Conservation (phyloP, 2,797 vertebrate species). For the Pachyuromys duprasi region DNA sequence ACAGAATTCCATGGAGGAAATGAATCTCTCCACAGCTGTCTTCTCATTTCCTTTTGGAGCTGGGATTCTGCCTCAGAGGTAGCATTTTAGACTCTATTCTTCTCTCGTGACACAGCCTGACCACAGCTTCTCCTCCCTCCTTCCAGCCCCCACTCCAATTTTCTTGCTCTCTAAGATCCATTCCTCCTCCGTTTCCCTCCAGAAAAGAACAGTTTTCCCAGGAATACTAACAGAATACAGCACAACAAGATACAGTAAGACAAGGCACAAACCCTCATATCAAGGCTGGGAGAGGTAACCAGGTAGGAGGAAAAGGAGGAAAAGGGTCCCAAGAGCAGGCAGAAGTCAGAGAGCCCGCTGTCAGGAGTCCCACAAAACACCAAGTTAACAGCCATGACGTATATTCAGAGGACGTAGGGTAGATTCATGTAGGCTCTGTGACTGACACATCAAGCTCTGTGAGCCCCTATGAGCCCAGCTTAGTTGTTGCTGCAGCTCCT, state of each 20-base stretch:
- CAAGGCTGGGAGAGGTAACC: not conserved
- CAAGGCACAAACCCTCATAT: not conserved
- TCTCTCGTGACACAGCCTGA: not conserved
- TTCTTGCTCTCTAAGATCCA: not conserved
- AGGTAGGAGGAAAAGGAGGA: not conserved
- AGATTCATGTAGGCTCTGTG: not conserved
- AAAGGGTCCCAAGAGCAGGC: not conserved
- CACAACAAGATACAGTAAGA: not conserved
- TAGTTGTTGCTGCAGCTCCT: not conserved
- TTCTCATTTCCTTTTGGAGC: not conserved
- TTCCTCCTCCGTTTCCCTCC: not conserved
- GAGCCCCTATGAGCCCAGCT: not conserved
- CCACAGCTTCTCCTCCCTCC: not conserved
- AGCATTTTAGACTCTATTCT: not conserved
- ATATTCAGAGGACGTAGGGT: not conserved
- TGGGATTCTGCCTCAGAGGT: no score
- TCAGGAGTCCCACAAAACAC: not conserved
- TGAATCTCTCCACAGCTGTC: not conserved
- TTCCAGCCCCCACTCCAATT: not conserved
- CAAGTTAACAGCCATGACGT: not conserved
- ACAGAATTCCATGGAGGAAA: not conserved
- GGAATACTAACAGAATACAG: not conserved
- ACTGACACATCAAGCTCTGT: not conserved
- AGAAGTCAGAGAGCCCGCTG: not conserved
- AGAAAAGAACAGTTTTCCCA: not conserved